These are phyloP conservation scores for Axinella damicornis DNA, from an alignment of 37 sponge, comb jelly and placozoan genomes.

Conservation along the genomic window DNA sequence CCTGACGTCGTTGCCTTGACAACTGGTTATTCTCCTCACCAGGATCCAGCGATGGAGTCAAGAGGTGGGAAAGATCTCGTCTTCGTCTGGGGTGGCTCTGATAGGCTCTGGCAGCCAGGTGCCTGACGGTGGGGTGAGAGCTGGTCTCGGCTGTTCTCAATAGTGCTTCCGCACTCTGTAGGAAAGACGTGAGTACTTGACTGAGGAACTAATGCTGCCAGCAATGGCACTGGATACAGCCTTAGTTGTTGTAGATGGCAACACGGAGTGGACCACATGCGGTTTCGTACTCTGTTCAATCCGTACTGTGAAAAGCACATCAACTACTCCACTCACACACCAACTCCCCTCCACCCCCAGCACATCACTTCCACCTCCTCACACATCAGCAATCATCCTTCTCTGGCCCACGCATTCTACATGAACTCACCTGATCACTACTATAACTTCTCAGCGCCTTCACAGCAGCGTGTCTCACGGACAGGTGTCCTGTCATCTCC, in stretches of 20 bases:
- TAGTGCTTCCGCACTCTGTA: constrained; percentile 59
- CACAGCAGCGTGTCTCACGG: constrained; percentile 62
- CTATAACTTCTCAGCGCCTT: constrained; percentile 55
- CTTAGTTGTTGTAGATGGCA: background rate
- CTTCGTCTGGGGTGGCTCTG: constrained; percentile 36
- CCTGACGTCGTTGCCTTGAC: constrained; percentile 8
- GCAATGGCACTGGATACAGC: background rate
- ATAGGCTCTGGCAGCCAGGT: constrained; percentile 55
- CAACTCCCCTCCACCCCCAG: too few relatives aligned
- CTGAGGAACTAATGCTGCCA: too few relatives aligned
- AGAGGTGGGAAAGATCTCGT: constrained; percentile 49
- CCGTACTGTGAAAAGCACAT: too few relatives aligned
- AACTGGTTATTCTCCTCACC: background rate
- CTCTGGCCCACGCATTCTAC: background rate
- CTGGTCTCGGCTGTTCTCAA: constrained; percentile 14
- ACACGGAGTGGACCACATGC: background rate
- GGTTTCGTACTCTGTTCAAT: background rate
- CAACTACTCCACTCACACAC: too few relatives aligned
- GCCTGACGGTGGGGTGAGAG: constrained; percentile 22
- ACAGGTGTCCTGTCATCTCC: background rate
- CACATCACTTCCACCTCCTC: too few relatives aligned
- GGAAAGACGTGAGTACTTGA: background rate
- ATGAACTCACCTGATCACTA: constrained; percentile 44
- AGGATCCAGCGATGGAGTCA: background rate
- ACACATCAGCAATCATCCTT: too few relatives aligned